Evolutionary conservation across 2,888 invertebrate genomes (phyloP).

Genomic region (Amblyjoppa fuscipennis): DNA sequence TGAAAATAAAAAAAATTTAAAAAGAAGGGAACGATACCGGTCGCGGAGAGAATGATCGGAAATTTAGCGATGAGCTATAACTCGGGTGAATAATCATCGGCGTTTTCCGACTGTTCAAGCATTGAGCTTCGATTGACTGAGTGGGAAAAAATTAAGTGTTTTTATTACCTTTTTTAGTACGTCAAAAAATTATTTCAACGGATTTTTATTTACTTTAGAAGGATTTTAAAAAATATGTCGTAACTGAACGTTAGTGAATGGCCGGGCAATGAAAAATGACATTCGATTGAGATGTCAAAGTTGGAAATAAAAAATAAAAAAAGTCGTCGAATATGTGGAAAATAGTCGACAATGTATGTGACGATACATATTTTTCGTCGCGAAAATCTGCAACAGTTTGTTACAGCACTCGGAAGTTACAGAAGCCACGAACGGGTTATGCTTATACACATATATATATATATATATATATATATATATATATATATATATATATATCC

Average conservation of each 20-base stretch:
- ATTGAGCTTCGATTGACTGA: background rate
- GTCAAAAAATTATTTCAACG: no score
- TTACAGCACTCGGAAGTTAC: background rate
- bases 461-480: background rate
- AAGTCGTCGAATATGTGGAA: background rate
- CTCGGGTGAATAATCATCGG: background rate
- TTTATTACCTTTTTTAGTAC: no score
- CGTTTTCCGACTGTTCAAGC: background rate
- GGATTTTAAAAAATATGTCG: no score
- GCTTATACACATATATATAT: conserved; percentile 16
- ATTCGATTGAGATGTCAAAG: background rate
- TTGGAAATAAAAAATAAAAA: no score
- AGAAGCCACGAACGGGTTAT: conserved; percentile 11
- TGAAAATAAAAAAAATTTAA: background rate
- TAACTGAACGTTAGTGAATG: no score
- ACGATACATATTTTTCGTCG: background rate
- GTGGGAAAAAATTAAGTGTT: background rate
- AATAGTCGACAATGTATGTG: background rate
- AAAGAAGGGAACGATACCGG: background rate
- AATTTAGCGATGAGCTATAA: background rate
- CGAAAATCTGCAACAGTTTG: conserved; percentile 2
- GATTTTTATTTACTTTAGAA: no score
- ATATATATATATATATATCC: conserved; percentile 9
- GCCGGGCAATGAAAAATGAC: background rate
- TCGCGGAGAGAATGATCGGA: background rate